These are phyloP conservation scores for Thyatira batis DNA, from an alignment of 2,888 invertebrate species.

Conservation along the genomic window DNA sequence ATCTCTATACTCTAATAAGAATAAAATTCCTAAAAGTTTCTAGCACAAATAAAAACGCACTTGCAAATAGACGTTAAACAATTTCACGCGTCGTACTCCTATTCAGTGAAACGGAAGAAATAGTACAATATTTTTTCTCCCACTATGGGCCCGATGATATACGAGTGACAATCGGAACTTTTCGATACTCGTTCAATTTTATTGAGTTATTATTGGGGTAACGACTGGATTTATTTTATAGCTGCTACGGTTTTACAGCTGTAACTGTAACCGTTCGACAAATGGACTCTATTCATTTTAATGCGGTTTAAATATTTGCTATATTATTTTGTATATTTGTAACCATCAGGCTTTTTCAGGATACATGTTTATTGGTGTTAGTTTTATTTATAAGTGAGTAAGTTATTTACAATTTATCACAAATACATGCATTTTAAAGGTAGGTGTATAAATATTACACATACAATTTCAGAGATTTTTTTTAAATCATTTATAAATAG, in stretches of 20 bases:
- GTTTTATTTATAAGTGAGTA: neutral
- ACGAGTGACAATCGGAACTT: conserved; percentile 15
- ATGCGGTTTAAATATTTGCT: conserved; percentile 5
- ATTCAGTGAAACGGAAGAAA: conserved; percentile 2
- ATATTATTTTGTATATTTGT: neutral
- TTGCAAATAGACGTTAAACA: conserved; percentile 1
- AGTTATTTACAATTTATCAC: too few species aligned
- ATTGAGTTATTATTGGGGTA: conserved; percentile 41
- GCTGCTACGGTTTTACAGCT: conserved; percentile 25
- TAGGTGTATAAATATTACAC: too few species aligned
- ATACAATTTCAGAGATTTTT: too few species aligned
- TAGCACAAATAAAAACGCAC: neutral
- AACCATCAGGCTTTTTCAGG: too few species aligned
- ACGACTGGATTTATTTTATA: conserved; percentile 39
- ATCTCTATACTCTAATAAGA: too few species aligned
- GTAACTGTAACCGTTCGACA: conserved; percentile 33
- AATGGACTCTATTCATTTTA: conserved; percentile 32
- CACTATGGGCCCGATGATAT: conserved; percentile 12
- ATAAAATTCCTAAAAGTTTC: too few species aligned
- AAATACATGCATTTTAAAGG: too few species aligned
- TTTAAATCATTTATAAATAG: too few species aligned
- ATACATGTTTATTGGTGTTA: too few species aligned
- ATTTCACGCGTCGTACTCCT: conserved; percentile 4
- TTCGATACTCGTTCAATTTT: conserved; percentile 14
- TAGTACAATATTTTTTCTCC: conserved; percentile 8